phyloP scores from a whole-genome alignment of 1,140 invertebrate species.

The Lordiphosa collinella region DNA sequence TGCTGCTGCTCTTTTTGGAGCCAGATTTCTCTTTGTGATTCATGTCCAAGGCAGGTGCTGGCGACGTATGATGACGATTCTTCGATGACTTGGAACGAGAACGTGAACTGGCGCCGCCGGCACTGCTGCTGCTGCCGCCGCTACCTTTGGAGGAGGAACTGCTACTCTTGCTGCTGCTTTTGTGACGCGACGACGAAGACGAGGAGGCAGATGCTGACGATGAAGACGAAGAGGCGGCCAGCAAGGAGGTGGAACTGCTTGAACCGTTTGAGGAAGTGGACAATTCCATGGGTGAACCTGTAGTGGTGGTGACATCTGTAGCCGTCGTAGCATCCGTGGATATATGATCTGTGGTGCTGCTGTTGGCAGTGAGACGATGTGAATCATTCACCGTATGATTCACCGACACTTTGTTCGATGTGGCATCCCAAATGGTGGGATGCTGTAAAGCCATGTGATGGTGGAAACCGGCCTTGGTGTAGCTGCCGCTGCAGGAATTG shows the following conservation, averaged over 20 bases:
- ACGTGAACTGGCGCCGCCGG: constrained; percentile 35
- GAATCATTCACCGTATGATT: constrained; percentile 4
- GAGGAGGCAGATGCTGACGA: constrained; percentile 41
- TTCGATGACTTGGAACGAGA: constrained; percentile 74
- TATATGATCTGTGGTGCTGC: constrained; percentile 22
- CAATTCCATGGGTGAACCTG: constrained; percentile 51
- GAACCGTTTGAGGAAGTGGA: constrained; percentile 63
- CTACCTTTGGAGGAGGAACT: constrained; percentile 59
- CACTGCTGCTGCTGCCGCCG: constrained; percentile 35
- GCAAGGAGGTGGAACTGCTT: constrained; percentile 39
- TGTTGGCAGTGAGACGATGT: constrained; percentile 9
- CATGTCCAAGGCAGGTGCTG: constrained; percentile 27
- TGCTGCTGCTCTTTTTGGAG: constrained; percentile 45
- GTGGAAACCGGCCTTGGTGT: constrained; percentile 69
- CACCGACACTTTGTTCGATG: constrained; percentile 47
- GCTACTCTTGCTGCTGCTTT: constrained; percentile 71
- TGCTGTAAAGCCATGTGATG: constrained; percentile 72
- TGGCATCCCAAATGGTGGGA: constrained; percentile 62
- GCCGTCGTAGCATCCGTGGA: constrained; percentile 27
- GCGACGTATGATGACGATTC: constrained; percentile 58
- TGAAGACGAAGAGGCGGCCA: constrained; percentile 10
- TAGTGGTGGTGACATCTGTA: constrained; percentile 8
- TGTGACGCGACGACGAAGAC: constrained; percentile 65
- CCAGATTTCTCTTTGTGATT: constrained; percentile 45
- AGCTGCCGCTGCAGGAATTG: constrained; percentile 57